Evolutionary conservation across 1,140 invertebrate genomes (phyloP), one percentile per base, ranked within the genome.

Genomic region (Theocolax elegans): DNA sequence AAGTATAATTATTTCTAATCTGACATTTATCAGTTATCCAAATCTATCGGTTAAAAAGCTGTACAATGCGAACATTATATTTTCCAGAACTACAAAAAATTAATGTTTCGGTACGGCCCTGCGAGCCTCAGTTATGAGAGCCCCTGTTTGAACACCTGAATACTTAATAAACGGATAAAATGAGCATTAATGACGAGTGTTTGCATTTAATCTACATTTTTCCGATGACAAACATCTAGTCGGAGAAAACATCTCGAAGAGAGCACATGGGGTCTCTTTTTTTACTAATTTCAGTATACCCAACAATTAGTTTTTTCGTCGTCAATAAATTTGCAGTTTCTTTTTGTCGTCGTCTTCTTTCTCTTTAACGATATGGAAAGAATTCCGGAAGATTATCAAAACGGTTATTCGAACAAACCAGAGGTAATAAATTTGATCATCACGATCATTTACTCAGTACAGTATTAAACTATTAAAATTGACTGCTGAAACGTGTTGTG

Each of bases 161-260:
- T 84, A 85, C 84, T 85, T 85, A 85, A 84, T 83, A 85, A 86
- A 85, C 79, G 84, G 80, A 85, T 85, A 84, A 85, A 59, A 54
- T 84, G 83, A 84, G 83, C 83, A 86, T 85, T 85, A 86, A 85
- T 85, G 85, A 85, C 80, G 79, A 81, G 1, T 77, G 80, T 83
- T 77, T 80, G 77, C 74, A 75, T 70, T 72, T 81, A 82, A 85
- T 85, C 82, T 75, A 85, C 81, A 85, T 84, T 78, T 85, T 78
- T 76, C 76, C 76, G 75, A 81, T 76, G 80, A 81, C 77, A 82
- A 82, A 83, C 75, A 76, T 74, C 76, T 82, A 84, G 81, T 83
- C 73, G 77, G 70, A 76, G 73, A 74, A 78, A 81, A 82, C 74
- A 76, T 63, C 73, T 80, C 72, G 75, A 58, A 51, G 40, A 44